phyloP scores from a whole-genome alignment of 2,797 vertebrate genomes.

The Gymnothorax javanicus region DNA sequence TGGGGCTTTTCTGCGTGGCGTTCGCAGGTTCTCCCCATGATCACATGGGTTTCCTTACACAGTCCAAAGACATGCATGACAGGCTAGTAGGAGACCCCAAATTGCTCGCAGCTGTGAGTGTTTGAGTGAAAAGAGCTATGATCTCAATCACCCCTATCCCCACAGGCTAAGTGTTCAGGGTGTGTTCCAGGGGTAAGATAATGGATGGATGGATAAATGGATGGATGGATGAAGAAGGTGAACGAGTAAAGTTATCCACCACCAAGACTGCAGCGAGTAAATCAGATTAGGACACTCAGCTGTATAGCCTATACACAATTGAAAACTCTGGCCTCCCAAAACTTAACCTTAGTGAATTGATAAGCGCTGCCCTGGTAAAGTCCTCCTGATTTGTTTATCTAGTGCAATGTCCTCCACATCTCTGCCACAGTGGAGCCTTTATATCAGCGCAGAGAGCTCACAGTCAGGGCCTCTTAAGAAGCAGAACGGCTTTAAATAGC shows the following conservation, averaged over 20 bases:
- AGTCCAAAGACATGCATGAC: too few species aligned
- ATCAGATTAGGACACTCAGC: not conserved
- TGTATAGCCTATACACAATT: not conserved
- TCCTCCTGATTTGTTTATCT: not conserved
- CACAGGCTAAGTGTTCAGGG: too few species aligned
- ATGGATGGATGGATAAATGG: not conserved
- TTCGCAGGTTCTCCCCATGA: too few species aligned
- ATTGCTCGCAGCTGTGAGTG: too few species aligned
- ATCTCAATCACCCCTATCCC: too few species aligned
- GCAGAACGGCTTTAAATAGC: not conserved
- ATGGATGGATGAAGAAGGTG: not conserved
- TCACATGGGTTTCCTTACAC: too few species aligned
- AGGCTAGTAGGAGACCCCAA: too few species aligned
- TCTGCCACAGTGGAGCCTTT: not conserved
- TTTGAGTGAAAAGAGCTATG: too few species aligned
- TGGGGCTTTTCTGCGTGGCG: too few species aligned
- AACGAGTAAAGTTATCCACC: not conserved
- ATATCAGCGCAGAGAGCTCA: not conserved
- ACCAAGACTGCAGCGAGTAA: not conserved
- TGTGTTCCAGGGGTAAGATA: too few species aligned
- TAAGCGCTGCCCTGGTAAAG: not conserved
- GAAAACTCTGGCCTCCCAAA: not conserved
- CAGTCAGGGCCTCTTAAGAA: not conserved
- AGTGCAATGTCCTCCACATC: not conserved
- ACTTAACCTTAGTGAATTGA: not conserved